Evolutionary conservation across 2,888 invertebrate species (phyloP).

Genomic region (Elmis aenea): DNA sequence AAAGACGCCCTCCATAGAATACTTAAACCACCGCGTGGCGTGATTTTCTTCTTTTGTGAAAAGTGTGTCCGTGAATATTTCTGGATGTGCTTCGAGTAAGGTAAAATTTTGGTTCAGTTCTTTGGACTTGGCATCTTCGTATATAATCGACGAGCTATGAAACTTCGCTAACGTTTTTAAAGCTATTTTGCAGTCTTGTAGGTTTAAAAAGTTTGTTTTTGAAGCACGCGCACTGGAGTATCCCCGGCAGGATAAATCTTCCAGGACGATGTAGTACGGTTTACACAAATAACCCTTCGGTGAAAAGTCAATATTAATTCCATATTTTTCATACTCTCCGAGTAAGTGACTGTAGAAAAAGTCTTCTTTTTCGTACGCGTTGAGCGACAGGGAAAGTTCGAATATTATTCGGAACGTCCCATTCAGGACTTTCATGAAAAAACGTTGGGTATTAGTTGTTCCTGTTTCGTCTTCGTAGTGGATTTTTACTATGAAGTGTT

Average conservation of each 20-base stretch:
- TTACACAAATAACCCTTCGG: constrained; percentile 32
- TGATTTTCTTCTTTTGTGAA: constrained; percentile 19
- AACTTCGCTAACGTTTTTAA: constrained; percentile 50
- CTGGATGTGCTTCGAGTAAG: constrained; percentile 24
- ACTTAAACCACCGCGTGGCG: constrained; percentile 22
- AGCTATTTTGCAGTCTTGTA: constrained; percentile 48
- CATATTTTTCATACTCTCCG: constrained; percentile 22
- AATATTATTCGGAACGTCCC: constrained; percentile 14
- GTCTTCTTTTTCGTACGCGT: constrained; percentile 35
- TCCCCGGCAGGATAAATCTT: constrained; percentile 28
- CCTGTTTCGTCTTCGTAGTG: constrained; percentile 10
- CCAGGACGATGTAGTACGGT: constrained; percentile 29
- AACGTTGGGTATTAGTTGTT: constrained; percentile 4
- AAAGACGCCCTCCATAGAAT: constrained; percentile 26
- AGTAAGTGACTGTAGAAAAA: constrained; percentile 31
- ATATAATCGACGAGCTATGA: constrained; percentile 50
- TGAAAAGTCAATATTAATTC: constrained; percentile 28
- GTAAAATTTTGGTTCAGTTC: constrained; percentile 21
- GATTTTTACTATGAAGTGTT: constrained; percentile 23
- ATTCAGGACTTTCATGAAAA: constrained; percentile 17
- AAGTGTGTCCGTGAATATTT: constrained; percentile 28
- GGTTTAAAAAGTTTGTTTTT: constrained; percentile 40
- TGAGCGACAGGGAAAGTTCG: constrained; percentile 12
- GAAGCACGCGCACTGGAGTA: constrained; percentile 21
- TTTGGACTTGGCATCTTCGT: constrained; percentile 42